Percentiles rank a stretch among this genome's conserved stretches.
Conservation (phyloP, 2,888 invertebrate species). For the Spialia ferax region DNA sequence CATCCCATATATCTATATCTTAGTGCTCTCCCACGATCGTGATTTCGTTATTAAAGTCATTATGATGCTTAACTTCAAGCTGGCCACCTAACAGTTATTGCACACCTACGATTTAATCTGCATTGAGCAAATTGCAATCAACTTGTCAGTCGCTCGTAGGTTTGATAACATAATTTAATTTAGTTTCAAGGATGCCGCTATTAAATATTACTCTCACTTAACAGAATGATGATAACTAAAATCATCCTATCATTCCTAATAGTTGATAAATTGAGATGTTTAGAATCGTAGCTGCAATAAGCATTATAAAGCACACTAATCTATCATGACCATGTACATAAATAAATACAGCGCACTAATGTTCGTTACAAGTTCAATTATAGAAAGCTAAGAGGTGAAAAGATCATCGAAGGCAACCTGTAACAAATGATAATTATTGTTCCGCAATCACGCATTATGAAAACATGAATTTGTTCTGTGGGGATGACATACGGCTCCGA, state of each 20-base stretch:
- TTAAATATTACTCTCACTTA: slow-evolving; percentile 10
- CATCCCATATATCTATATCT: too few species aligned
- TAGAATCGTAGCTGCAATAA: not conserved
- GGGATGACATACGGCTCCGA: slow-evolving; percentile 42
- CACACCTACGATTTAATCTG: slow-evolving; percentile 40
- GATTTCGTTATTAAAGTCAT: slow-evolving; percentile 52
- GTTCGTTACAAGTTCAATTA: slow-evolving; percentile 31
- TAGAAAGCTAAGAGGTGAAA: slow-evolving; percentile 37
- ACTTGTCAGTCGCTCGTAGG: slow-evolving; percentile 20
- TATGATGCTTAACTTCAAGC: slow-evolving; percentile 42
- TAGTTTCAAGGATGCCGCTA: slow-evolving; percentile 26
- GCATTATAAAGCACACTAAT: slow-evolving; percentile 15
- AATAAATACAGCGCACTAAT: slow-evolving; percentile 23
- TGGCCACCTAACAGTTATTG: slow-evolving; percentile 28
- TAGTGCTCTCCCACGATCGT: slow-evolving; percentile 51
- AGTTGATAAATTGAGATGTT: not conserved
- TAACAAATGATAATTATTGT: slow-evolving; percentile 40
- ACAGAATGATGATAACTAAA: not conserved
- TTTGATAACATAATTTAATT: slow-evolving; percentile 31
- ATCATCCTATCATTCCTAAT: not conserved
- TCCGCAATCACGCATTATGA: slow-evolving; percentile 34
- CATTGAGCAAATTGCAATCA: slow-evolving; percentile 34
- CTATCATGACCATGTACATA: slow-evolving; percentile 28
- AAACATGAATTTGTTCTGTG: slow-evolving; percentile 34
- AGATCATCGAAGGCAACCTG: slow-evolving; percentile 37